These are phyloP conservation scores for Chrysolina americana DNA, from an alignment of 2,888 invertebrate species.

Conservation along the genomic window DNA sequence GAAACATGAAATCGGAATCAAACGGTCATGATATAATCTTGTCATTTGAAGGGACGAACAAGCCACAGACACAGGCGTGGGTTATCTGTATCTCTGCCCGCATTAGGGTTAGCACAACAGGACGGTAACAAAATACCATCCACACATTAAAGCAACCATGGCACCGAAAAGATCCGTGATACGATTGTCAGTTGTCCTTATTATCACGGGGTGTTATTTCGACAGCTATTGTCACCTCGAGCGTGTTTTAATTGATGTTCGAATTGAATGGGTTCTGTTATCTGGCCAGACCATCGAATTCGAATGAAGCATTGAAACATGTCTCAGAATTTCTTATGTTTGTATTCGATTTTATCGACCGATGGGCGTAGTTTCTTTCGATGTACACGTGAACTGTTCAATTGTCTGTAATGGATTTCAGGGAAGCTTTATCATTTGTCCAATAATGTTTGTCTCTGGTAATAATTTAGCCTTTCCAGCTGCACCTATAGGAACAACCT, in stretches of 20 bases:
- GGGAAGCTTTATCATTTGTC: too few species aligned
- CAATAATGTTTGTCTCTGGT: too few species aligned
- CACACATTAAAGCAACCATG: constrained; percentile 56
- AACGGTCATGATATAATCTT: constrained; percentile 25
- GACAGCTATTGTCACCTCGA: constrained; percentile 61
- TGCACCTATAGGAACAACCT: too few species aligned
- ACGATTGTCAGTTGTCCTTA: constrained; percentile 60
- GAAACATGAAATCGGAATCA: constrained; percentile 24
- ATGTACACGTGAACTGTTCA: too few species aligned
- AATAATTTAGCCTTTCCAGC: too few species aligned
- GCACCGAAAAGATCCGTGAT: constrained; percentile 58
- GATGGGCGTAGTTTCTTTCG: not conserved
- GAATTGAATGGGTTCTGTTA: constrained; percentile 1
- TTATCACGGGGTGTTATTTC: constrained; percentile 59
- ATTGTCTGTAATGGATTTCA: too few species aligned
- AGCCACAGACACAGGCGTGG: constrained; percentile 43
- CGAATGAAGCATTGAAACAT: not conserved
- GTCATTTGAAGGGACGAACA: constrained; percentile 25
- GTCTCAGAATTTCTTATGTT: not conserved
- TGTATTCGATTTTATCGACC: not conserved
- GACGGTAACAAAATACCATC: constrained; percentile 58
- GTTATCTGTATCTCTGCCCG: constrained; percentile 55
- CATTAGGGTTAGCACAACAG: constrained; percentile 54
- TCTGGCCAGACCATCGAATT: constrained; percentile 9
- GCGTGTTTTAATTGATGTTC: constrained; percentile 23